Evolutionary conservation across 2,113 vertebrate species (phyloP).

Genomic region (Toxostoma redivivum): DNA sequence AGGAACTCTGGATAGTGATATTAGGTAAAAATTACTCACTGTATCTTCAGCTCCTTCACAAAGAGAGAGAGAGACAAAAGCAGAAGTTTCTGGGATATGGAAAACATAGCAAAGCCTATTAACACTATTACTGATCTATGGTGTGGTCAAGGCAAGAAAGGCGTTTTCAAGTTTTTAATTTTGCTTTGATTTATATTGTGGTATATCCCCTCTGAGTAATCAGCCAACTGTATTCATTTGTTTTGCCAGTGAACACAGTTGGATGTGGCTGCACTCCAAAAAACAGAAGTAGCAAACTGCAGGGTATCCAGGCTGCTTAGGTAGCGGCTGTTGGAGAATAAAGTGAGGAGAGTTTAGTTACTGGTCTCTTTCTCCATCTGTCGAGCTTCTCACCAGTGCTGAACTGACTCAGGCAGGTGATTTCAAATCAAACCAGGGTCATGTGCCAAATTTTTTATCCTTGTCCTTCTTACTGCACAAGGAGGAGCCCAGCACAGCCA

Average conservation of each 20-base stretch:
- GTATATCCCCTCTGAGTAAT: conserved; percentile 26
- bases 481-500: background rate
- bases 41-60: background rate
- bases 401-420: background rate
- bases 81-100: background rate
- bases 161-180: conserved; percentile 9
- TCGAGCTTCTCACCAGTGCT: background rate
- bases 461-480: background rate
- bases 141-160: background rate
- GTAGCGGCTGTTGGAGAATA: background rate
- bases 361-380: conserved; percentile 27
- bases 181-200: conserved; percentile 35
- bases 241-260: conserved; percentile 43
- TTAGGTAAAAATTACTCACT: background rate
- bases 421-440: background rate
- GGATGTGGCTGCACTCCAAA: conserved; percentile 42
- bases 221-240: conserved; percentile 6
- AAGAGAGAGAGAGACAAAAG: background rate
- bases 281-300: background rate
- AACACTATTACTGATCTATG: background rate
- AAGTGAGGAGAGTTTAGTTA: background rate
- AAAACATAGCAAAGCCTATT: background rate
- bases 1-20: background rate
- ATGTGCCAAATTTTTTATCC: background rate
- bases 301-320: conserved; percentile 5